Base-by-base conservation (phyloP, 2,113 vertebrate genomes). In the Pandion haliaetus region DNA sequence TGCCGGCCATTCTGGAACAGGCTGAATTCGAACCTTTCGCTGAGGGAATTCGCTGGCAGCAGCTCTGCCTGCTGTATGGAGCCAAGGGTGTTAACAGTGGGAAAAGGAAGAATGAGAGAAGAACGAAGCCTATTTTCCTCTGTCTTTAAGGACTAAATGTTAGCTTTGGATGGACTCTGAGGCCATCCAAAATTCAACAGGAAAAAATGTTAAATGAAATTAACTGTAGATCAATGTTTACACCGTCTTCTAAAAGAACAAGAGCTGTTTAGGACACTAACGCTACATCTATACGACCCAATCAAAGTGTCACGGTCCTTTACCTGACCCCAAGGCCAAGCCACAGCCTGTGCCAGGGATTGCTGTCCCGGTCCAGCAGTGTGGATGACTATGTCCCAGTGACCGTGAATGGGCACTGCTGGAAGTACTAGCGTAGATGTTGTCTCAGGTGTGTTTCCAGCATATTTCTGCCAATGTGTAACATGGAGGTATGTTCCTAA, bases 261-360 rank as follows among this genome's bases (percentile, higher is more conserved):
- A 42, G 61, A 32, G 20, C 15, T 12, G 18, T 54, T 74, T 50
- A 71, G 84, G 50, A 47, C 0, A 2, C 32, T 67, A 32, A 54
- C 0, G 0, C 57, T 55, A 26, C 23, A 24, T 36, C 38, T 72
- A 0, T 52, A 58, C 3, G 1, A 71, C 4, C 10, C 38, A 72
- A 44, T 2, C 11, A 4, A 38, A 50, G 19, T 2, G 13, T 23
- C 55, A 19, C 1, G 3, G 28, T 17, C 38, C 42, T 49, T 54
- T n/a, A 19, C 34, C 42, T 17, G 31, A 40, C 14, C 6, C 40
- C 31, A 24, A 55, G 42, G 65, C 47, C 84, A 63, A 5, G 4
- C 5, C 52, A 50, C 19, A 10, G 65, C 50, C 61, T 15, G 6
- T 57, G 40, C 49, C 49, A 54, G 58, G 26, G 62, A 13, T 36